Percentiles rank a stretch among this genome's conserved stretches.
phyloP scores from a whole-genome alignment of 2,888 invertebrate species.

The Heliconius hortense region DNA sequence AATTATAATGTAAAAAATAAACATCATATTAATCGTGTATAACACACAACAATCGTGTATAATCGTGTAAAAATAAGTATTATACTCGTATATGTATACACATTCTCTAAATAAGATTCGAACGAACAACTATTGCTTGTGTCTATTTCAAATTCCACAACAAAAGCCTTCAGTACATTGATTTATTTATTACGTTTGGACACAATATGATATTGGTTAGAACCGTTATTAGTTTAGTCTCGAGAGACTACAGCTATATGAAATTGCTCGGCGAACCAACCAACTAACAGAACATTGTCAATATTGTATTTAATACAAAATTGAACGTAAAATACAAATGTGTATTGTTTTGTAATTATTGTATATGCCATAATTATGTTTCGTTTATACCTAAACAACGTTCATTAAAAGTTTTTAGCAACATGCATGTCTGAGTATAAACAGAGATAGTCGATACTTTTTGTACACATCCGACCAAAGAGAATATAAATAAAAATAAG shows the following conservation, averaged over 20 bases:
- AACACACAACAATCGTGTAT: too few relatives aligned
- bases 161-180: neutral
- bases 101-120: neutral
- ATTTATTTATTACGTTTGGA: neutral
- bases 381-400: too few relatives aligned
- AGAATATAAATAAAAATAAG: too few relatives aligned
- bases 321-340: neutral
- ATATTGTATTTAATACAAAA: slow-evolving; percentile 3
- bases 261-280: slow-evolving; percentile 12
- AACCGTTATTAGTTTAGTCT: slow-evolving; percentile 1
- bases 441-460: too few relatives aligned
- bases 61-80: too few relatives aligned
- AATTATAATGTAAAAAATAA: too few relatives aligned
- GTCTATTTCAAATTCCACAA: neutral
- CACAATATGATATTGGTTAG: neutral
- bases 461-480: too few relatives aligned
- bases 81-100: neutral
- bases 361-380: too few relatives aligned
- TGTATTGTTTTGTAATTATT: too few relatives aligned
- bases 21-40: neutral
- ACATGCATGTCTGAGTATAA: too few relatives aligned
- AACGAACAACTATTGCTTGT: neutral
- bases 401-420: too few relatives aligned
- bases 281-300: neutral
- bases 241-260: slow-evolving; percentile 1